Evolutionary conservation across 2,888 invertebrate species (phyloP).

Genomic region (Caenorhabditis becei): DNA sequence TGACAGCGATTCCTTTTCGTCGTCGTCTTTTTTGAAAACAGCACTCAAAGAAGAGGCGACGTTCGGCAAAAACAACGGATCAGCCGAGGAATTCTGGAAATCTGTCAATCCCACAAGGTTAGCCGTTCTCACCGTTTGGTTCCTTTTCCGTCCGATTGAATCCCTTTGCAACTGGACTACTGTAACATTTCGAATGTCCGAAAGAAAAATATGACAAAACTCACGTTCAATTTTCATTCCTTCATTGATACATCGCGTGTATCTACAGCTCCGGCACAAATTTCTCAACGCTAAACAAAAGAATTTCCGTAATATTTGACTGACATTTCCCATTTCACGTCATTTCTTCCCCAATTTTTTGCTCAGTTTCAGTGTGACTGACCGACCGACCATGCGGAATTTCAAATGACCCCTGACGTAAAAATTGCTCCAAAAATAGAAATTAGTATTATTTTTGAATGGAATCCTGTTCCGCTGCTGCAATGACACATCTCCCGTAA

Average conservation of each 20-base stretch:
- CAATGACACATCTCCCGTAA: background rate
- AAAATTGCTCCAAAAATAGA: background rate
- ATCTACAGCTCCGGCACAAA: slow-evolving; percentile 78
- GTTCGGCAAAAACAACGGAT: slow-evolving; percentile 42
- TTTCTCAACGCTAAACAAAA: slow-evolving; percentile 76
- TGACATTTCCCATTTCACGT: background rate
- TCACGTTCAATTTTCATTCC: slow-evolving; percentile 76
- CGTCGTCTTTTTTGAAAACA: slow-evolving; percentile 32
- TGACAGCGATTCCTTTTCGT: slow-evolving; percentile 23
- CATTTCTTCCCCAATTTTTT: slow-evolving; percentile 1
- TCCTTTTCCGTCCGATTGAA: slow-evolving; percentile 69
- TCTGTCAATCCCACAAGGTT: slow-evolving; percentile 11
- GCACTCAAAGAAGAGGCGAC: slow-evolving; percentile 51
- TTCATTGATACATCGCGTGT: slow-evolving; percentile 73
- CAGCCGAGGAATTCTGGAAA: slow-evolving; percentile 28
- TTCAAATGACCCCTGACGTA: background rate
- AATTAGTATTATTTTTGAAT: background rate
- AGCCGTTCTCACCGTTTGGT: slow-evolving; percentile 3
- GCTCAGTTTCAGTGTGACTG: slow-evolving; percentile 13
- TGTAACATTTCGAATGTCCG: slow-evolving; percentile 30
- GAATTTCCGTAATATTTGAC: background rate
- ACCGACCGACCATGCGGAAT: background rate
- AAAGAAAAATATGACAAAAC: slow-evolving; percentile 4
- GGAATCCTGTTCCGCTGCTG: background rate
- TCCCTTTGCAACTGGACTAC: slow-evolving; percentile 77